These are phyloP conservation scores for Desmodus rotundus DNA, from an alignment of 2,113 vertebrate species.

Conservation along the genomic window DNA sequence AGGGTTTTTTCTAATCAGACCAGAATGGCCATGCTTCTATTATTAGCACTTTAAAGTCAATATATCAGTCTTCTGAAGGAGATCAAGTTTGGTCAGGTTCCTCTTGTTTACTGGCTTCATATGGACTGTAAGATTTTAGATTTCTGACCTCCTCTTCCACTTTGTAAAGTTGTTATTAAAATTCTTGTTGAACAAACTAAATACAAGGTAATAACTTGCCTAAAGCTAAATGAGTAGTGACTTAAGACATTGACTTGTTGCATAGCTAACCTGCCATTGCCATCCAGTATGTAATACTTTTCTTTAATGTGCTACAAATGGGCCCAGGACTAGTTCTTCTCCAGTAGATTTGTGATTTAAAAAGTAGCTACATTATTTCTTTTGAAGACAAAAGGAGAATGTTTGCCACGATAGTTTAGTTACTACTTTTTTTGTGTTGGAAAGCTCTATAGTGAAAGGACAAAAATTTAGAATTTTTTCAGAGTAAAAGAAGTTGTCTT, in stretches of 20 bases:
- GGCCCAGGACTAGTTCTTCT: neutral
- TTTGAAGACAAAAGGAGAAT: slow-evolving; percentile 4
- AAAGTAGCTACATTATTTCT: neutral
- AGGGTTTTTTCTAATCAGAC: neutral
- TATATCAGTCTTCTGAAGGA: neutral
- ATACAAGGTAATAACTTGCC: neutral
- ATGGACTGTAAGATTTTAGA: neutral
- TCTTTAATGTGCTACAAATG: neutral
- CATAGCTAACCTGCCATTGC: neutral
- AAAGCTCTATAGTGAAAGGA: slow-evolving; percentile 7
- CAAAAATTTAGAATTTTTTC: slow-evolving; percentile 38
- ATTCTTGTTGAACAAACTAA: slow-evolving; percentile 31
- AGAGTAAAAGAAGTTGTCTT: slow-evolving; percentile 32
- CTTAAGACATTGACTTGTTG: neutral
- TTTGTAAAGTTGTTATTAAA: slow-evolving; percentile 17
- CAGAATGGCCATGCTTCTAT: neutral
- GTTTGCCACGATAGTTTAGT: neutral
- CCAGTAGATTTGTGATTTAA: neutral
- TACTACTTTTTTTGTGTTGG: neutral
- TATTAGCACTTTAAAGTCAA: neutral
- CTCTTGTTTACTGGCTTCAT: neutral
- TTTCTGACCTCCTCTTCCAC: neutral
- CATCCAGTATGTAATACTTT: neutral
- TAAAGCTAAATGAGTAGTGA: neutral
- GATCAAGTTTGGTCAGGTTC: neutral